These are phyloP conservation scores for Sebastes vulpes DNA, from an alignment of 2,797 vertebrate genomes.

Conservation along the genomic window DNA sequence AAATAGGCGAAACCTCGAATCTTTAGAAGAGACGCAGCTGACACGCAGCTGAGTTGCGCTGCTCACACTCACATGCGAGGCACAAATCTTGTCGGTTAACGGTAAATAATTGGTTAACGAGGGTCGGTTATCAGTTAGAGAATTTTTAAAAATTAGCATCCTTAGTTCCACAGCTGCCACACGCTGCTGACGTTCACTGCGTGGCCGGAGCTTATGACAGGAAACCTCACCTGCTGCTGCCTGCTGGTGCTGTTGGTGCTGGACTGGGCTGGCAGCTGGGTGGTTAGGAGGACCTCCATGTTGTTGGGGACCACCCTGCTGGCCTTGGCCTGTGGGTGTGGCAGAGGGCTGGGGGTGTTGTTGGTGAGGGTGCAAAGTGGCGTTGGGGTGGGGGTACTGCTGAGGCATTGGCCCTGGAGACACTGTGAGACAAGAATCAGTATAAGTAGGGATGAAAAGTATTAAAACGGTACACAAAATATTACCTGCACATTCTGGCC, in stretches of 20 bases:
- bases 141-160: too few relatives aligned
- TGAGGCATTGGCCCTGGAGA: constrained; percentile 95
- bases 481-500: not conserved
- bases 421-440: constrained; percentile 82
- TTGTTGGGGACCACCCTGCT: constrained; percentile 89
- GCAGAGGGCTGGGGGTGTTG: constrained; percentile 97
- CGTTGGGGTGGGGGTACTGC: constrained; percentile 94
- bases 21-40: too few relatives aligned
- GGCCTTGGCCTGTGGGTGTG: constrained; percentile 95
- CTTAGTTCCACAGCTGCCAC: too few relatives aligned
- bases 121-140: too few relatives aligned
- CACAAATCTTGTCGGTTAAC: too few relatives aligned
- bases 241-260: constrained; percentile 94
- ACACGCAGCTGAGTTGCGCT: too few relatives aligned
- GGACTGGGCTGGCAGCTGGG: constrained; percentile 95
- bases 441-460: not conserved
- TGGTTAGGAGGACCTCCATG: constrained; percentile 91
- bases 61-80: too few relatives aligned
- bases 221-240: constrained; percentile 81
- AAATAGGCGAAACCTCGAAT: too few relatives aligned
- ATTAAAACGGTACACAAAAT: not conserved
- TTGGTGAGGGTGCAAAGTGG: constrained; percentile 93
- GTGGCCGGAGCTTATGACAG: too few relatives aligned
- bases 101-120: too few relatives aligned
- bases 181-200: too few relatives aligned